Conservation (phyloP, 2,888 invertebrate species). For the Odontothrips loti region DNA sequence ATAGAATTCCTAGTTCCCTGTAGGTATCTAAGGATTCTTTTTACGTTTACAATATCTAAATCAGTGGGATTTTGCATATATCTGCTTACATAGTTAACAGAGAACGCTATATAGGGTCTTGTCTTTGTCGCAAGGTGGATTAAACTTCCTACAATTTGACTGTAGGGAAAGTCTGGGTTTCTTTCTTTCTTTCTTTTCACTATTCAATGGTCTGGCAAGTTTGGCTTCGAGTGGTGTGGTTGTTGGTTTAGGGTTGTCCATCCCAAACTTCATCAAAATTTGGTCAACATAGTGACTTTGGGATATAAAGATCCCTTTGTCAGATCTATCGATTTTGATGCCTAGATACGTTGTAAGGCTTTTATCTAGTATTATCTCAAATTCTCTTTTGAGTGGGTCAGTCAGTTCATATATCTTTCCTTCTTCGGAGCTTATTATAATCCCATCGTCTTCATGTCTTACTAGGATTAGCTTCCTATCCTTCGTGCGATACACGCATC, state of each 20-base stretch:
- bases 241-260: neutral
- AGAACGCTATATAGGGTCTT: constrained; percentile 33
- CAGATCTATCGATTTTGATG: constrained; percentile 9
- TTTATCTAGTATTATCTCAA: neutral
- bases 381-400: neutral
- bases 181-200: no score
- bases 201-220: constrained; percentile 29
- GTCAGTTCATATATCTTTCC: neutral
- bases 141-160: constrained; percentile 34
- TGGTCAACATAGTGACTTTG: constrained; percentile 34
- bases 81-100: constrained; percentile 33
- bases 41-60: constrained; percentile 33
- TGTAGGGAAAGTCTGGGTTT: constrained; percentile 34
- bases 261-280: neutral
- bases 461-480: constrained; percentile 31
- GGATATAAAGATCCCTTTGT: constrained; percentile 35
- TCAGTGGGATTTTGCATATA: constrained; percentile 34
- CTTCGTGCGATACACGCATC: constrained; percentile 33
- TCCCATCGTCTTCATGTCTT: constrained; percentile 35
- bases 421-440: constrained; percentile 25
- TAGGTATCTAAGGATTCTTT: constrained; percentile 34
- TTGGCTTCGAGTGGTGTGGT: constrained; percentile 24
- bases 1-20: constrained; percentile 35
- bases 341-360: neutral
- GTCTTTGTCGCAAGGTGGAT: constrained; percentile 30